Conservation (phyloP, 2,888 invertebrate genomes). For the Muschampia plurimacula region DNA sequence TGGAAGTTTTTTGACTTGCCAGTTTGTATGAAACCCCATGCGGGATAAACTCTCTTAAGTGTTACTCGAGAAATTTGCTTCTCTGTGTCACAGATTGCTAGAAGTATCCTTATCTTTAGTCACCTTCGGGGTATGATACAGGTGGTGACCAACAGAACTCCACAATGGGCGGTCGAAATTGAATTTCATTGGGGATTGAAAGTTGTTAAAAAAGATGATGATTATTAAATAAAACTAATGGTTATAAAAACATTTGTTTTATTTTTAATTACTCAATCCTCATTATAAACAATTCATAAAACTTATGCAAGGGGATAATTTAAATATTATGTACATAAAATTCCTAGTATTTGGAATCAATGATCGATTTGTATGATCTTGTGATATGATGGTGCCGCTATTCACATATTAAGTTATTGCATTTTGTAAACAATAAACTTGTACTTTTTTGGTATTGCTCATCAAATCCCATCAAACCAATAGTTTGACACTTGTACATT, state of each 20-base stretch:
- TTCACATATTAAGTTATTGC: conserved; percentile 58
- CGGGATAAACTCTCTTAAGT: too few species aligned
- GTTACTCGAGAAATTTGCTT: too few species aligned
- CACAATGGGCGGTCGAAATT: too few species aligned
- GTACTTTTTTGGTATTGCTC: conserved; percentile 76
- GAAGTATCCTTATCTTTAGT: too few species aligned
- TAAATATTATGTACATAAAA: conserved; percentile 65
- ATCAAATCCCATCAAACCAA: conserved; percentile 59
- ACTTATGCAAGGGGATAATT: conserved; percentile 66
- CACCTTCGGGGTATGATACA: too few species aligned
- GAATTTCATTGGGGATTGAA: too few species aligned
- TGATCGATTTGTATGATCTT: conserved; percentile 55
- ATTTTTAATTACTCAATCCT: conserved; percentile 68
- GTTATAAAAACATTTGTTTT: conserved; percentile 51
- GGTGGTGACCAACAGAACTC: too few species aligned
- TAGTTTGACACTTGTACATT: conserved; percentile 63
- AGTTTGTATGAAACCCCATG: too few species aligned
- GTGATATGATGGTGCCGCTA: conserved; percentile 64
- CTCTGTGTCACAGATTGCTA: too few species aligned
- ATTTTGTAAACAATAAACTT: conserved; percentile 59
- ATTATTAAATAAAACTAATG: conserved; percentile 45
- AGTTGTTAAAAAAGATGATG: neutral
- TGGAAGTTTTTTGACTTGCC: too few species aligned
- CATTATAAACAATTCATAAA: conserved; percentile 73
- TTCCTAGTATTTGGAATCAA: conserved; percentile 59